Base-by-base conservation (phyloP, 2,113 vertebrate species). In the Panthera tigris region DNA sequence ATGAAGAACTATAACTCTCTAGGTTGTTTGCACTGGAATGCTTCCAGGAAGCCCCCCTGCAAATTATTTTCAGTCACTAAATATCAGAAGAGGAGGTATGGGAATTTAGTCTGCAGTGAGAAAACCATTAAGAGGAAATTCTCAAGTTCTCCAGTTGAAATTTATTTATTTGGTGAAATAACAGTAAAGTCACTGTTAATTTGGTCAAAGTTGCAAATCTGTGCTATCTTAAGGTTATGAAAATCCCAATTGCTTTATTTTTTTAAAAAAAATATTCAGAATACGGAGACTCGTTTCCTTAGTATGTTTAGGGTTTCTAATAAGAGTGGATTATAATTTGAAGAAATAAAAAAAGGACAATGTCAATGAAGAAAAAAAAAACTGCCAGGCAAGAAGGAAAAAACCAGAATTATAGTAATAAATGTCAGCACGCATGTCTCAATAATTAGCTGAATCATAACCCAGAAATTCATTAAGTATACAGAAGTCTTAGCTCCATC, bases 1-100 rank as follows among this genome's bases (percentile, higher is more conserved):
- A 83, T 92, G 84, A 97, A 96, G 89, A 96, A 96, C 86, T 94
- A 50, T 73, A 84, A 81, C 90, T 97, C 88, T 97, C 95, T 95
- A 73, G 96, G 85, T 96, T 97, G 76, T 97, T 94, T 97, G 50
- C 55, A 71, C 89, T 96, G 97, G 95, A 95, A 13, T 84, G 25
- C 18, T 94, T 97, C 95, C 94, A 96, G 93, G 21, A 61, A 96
- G 45, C 36, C 66, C 88, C 55, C 81, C 21, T 80, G 41, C 48
- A 96, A 88, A 92, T 95, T 90, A 97, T 95, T 97, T 88, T 73
- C 36, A 94, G 88, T 29, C 76, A 97, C 85, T 94, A 88, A 95
- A 82, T 84, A 95, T 95, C 82, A 74, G n/a, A 39, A 95, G 31
- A 89, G 55, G 93, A 92, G 63, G n/a, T 25, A 87, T 74, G 83